Evolutionary conservation across 1,140 invertebrate species (phyloP).

Genomic region (Tribolium castaneum): DNA sequence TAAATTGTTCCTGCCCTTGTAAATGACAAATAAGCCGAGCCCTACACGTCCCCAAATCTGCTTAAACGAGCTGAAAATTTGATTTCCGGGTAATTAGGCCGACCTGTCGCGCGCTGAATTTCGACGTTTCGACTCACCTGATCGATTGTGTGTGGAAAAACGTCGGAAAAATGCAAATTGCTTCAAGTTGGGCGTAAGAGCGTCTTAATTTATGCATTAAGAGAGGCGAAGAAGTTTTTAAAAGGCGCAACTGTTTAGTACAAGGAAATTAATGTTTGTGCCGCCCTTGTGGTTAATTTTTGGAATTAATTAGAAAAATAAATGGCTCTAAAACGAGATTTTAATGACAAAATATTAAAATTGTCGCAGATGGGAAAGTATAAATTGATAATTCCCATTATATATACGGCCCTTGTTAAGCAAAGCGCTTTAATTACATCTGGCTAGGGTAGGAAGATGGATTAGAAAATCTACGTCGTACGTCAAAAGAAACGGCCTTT

Average conservation of each 20-base stretch:
- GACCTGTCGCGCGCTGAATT: background rate
- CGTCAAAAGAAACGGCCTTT: conserved; percentile 42
- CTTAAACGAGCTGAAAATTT: conserved; percentile 26
- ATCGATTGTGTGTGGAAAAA: background rate
- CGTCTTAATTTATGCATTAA: conserved; percentile 39
- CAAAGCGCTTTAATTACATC: conserved; percentile 58
- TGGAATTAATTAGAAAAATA: conserved; percentile 60
- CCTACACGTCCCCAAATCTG: conserved; percentile 30
- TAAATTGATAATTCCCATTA: conserved; percentile 60
- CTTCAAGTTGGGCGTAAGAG: conserved; percentile 25
- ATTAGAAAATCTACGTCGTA: conserved; percentile 56
- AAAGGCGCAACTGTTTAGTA: conserved; percentile 32
- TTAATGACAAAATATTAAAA: conserved; percentile 62
- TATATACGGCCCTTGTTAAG: conserved; percentile 59
- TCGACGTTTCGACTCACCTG: background rate
- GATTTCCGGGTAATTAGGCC: conserved; percentile 9
- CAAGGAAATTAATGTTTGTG: conserved; percentile 48
- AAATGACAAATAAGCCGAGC: conserved; percentile 44
- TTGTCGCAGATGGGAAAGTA: conserved; percentile 60
- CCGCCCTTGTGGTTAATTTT: conserved; percentile 57
- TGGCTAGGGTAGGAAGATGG: conserved; percentile 57
- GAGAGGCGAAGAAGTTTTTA: conserved; percentile 37
- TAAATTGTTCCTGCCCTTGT: conserved; percentile 46
- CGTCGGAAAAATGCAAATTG: conserved; percentile 25
- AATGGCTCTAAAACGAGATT: conserved; percentile 57